A percentile compares a stretch with the other conserved stretches of the same genome.
Evolutionary conservation across 2,113 vertebrate genomes (phyloP).

Genomic region (Scortum barcoo): DNA sequence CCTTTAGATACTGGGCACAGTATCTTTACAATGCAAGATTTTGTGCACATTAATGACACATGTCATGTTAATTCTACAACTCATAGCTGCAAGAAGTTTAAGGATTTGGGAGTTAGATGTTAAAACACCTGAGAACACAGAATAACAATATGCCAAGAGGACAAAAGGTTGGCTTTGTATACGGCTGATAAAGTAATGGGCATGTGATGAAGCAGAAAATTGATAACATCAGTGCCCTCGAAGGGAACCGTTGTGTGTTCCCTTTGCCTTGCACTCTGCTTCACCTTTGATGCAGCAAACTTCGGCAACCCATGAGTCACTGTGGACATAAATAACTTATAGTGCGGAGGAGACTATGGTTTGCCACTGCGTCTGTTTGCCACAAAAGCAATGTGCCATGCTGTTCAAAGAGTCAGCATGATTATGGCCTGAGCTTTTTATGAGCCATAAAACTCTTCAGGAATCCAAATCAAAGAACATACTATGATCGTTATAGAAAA

Average conservation of each 20-base stretch:
- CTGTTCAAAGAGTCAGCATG: background rate
- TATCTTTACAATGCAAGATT: background rate
- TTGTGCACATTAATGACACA: background rate
- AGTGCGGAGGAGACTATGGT: constrained; percentile 12
- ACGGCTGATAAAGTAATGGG: constrained; percentile 40
- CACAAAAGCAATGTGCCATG: background rate
- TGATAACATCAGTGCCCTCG: constrained; percentile 35
- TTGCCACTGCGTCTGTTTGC: constrained; percentile 6
- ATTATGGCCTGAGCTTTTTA: background rate
- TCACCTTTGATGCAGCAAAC: constrained; percentile 55
- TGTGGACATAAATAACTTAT: constrained; percentile 49
- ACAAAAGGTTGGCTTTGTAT: constrained; percentile 28
- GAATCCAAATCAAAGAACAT: background rate
- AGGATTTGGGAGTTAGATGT: constrained; percentile 5
- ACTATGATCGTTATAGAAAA: background rate
- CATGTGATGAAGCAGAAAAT: constrained; percentile 49
- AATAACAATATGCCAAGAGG: constrained; percentile 12
- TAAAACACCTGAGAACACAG: constrained; percentile 6
- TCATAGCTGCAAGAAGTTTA: background rate
- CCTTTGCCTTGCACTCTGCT: constrained; percentile 37
- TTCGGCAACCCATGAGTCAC: constrained; percentile 35
- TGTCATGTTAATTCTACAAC: background rate
- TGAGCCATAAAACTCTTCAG: background rate
- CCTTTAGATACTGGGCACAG: background rate
- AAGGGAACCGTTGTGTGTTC: constrained; percentile 10